Base-by-base conservation (phyloP, 2,797 vertebrate species). In the Pseudocheirus occidentalis region DNA sequence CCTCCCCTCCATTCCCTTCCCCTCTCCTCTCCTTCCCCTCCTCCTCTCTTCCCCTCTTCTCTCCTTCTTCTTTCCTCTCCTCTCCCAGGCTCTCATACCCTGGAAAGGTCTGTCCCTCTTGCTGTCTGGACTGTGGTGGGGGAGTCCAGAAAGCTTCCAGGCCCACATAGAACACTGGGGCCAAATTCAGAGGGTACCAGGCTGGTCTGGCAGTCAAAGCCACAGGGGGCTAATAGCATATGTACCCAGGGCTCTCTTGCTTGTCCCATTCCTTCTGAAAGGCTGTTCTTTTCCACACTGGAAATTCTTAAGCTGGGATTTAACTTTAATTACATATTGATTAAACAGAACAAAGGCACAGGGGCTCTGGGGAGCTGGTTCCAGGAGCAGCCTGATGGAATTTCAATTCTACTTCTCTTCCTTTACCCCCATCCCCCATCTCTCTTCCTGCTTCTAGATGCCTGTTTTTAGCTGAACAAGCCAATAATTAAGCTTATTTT, bases 271-370 rank as follows among this genome's bases (percentile, higher is more conserved):
- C 95, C 94, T 89, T 97, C n/a, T 0, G 95, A 97, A 97, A 97
- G 66, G 89, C 93, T 28, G 13, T 92, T 95, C 93, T 96, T 95
- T 94, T 93, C 92, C 58, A 93, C 0, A 0, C 92, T 97, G 95
- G 94, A 97, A 96, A 97, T 96, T 96, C 95, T 97, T 98, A 97
- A 97, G 96, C 97, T 95, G 96, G 96, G 95, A 97, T 98, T 98
- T 97, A 92, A 95, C 94, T 97, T 97, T 98, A 98, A 98, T 98
- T 98, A 97, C 96, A 91, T 98, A 98, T 97, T 97, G 97, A 98
- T 97, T 97, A 97, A 97, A 92, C 34, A 95, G 97, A 97, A 98
- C 97, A 97, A 97, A 98, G 95, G 73, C 62, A 1, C 2, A 9
- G 90, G 93, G 96, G 90, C 95, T 96, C 95, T 50, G 12, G 95